Conservation (phyloP, 2,113 vertebrate genomes). For the Tachycineta bicolor region DNA sequence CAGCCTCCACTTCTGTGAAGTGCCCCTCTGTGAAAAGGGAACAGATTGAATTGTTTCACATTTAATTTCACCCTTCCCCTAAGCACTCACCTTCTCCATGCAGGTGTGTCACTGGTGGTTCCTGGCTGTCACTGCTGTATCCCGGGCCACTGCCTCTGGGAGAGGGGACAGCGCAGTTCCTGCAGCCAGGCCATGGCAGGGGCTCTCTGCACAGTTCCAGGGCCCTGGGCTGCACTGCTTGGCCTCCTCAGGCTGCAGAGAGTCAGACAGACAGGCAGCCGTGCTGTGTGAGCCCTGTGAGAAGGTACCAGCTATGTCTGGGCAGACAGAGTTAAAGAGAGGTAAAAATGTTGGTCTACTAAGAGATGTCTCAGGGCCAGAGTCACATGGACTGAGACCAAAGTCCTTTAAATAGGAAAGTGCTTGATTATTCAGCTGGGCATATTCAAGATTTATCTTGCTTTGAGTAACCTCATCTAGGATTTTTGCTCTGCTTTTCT, state of each 20-base stretch:
- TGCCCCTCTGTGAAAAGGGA: not conserved
- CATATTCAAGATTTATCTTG: constrained; percentile 46
- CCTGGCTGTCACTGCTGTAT: not conserved
- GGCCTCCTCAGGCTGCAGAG: not conserved
- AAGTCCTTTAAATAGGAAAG: constrained; percentile 39
- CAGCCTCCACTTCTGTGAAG: not conserved
- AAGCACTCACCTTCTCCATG: constrained; percentile 13
- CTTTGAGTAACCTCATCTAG: constrained; percentile 19
- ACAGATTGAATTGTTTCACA: not conserved
- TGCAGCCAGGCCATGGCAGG: not conserved
- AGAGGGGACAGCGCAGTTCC: not conserved
- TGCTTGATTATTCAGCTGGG: constrained; percentile 42
- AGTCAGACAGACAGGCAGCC: not conserved
- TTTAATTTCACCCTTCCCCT: not conserved
- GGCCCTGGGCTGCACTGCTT: not conserved
- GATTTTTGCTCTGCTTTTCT: not conserved
- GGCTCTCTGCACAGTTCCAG: not conserved
- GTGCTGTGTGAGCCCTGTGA: not conserved
- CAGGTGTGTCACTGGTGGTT: not conserved
- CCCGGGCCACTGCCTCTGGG: not conserved
- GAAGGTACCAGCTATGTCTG: not conserved
- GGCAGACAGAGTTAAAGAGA: not conserved
- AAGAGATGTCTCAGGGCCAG: not conserved
- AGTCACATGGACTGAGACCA: constrained; percentile 3
- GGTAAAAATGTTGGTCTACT: constrained; percentile 52